These are phyloP conservation scores for Chironomus riparius DNA, from an alignment of 2,888 invertebrate species.

Conservation along the genomic window DNA sequence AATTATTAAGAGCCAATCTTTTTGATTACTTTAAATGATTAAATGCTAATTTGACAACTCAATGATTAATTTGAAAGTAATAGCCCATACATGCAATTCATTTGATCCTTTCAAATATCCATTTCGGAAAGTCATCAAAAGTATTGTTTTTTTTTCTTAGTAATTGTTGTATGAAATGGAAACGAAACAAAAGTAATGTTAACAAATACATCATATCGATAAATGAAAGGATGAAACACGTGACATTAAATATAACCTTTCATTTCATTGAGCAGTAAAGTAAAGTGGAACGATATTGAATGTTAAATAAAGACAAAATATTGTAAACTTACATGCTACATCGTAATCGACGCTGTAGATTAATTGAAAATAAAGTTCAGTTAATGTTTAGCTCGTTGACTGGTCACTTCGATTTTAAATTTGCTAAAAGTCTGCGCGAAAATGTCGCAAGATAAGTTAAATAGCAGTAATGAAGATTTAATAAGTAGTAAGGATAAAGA, in stretches of 20 bases:
- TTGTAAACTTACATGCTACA: slow-evolving; percentile 16
- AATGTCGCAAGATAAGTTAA: slow-evolving; percentile 11
- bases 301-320: slow-evolving; percentile 26
- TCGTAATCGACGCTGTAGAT: slow-evolving; percentile 5
- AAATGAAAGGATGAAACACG: slow-evolving; percentile 26
- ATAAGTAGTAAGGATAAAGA: slow-evolving; percentile 5
- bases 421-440: not conserved
- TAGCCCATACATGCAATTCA: no score
- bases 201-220: not conserved
- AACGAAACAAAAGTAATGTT: not conserved
- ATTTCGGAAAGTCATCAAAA: not conserved
- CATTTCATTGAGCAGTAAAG: slow-evolving; percentile 18
- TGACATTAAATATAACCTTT: slow-evolving; percentile 26
- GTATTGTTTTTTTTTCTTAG: not conserved
- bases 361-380: slow-evolving; percentile 25
- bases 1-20: no score
- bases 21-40: no score
- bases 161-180: not conserved
- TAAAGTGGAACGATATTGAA: slow-evolving; percentile 27
- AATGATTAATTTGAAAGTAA: no score
- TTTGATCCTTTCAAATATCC: no score
- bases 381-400: slow-evolving; percentile 20
- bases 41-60: no score
- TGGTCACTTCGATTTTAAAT: not conserved
- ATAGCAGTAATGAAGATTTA: slow-evolving; percentile 10